Conservation (phyloP, 2,888 invertebrate genomes). For the Eucera pruinosa region DNA sequence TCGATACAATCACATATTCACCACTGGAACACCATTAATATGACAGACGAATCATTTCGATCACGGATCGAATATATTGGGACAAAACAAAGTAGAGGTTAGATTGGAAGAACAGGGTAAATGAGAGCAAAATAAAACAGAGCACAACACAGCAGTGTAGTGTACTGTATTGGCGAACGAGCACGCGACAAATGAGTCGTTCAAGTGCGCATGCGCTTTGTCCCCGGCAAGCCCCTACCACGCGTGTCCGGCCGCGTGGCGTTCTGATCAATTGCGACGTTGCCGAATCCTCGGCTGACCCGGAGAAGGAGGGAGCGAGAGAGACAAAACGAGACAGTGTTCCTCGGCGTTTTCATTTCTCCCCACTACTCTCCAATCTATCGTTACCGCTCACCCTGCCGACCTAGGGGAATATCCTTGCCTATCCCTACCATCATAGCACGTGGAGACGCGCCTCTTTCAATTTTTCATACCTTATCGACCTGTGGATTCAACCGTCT, state of each 20-base stretch:
- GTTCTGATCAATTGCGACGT: slow-evolving; percentile 82
- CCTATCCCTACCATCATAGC: slow-evolving; percentile 60
- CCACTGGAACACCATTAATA: not conserved
- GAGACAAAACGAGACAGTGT: slow-evolving; percentile 44
- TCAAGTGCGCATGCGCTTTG: slow-evolving; percentile 79
- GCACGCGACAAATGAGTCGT: slow-evolving; percentile 73
- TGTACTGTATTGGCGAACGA: slow-evolving; percentile 41
- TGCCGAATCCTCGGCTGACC: slow-evolving; percentile 76
- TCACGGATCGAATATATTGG: not conserved
- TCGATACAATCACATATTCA: not conserved
- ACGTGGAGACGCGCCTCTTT: slow-evolving; percentile 79
- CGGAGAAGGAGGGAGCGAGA: slow-evolving; percentile 47
- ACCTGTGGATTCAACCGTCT: slow-evolving; percentile 80
- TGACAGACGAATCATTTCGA: not conserved
- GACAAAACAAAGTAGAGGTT: slow-evolving; percentile 8
- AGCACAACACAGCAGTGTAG: slow-evolving; percentile 23
- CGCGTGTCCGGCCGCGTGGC: slow-evolving; percentile 82
- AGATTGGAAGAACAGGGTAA: slow-evolving; percentile 12
- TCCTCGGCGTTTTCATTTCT: slow-evolving; percentile 36
- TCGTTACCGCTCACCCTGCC: slow-evolving; percentile 54
- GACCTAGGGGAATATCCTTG: slow-evolving; percentile 57
- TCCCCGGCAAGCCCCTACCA: slow-evolving; percentile 76
- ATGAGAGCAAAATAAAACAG: slow-evolving; percentile 32
- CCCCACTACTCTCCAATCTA: slow-evolving; percentile 43
- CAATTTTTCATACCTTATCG: slow-evolving; percentile 81